Evolutionary conservation across 2,797 vertebrate genomes (phyloP).

Genomic region (Furcifer pardalis): DNA sequence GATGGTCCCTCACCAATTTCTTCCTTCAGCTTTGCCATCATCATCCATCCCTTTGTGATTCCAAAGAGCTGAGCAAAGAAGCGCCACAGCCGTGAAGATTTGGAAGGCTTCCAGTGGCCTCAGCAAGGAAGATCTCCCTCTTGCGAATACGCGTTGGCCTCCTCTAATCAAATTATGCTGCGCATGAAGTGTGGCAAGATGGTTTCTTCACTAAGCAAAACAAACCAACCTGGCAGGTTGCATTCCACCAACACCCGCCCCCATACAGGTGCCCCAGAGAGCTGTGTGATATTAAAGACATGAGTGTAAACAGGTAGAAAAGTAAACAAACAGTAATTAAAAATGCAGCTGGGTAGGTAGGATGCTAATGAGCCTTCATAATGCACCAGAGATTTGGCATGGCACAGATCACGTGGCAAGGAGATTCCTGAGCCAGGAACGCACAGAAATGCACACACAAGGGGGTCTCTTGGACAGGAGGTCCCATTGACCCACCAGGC

Average conservation of each 20-base stretch:
- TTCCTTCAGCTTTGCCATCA: not conserved
- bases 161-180: conserved; percentile 22
- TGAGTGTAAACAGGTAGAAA: conserved; percentile 32
- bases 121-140: not conserved
- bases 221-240: not conserved
- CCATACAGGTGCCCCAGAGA: conserved; percentile 17
- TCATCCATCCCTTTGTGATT: not conserved
- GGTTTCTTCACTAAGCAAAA: conserved; percentile 24
- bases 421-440: fast-evolving
- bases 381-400: fast-evolving
- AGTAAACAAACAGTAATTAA: conserved; percentile 8
- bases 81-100: not conserved
- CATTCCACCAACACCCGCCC: not conserved
- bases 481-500: not conserved
- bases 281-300: conserved; percentile 20
- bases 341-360: not conserved
- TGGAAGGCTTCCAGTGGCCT: not conserved
- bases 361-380: not conserved
- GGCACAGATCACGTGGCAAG: fast-evolving
- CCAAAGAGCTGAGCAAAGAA: not conserved
- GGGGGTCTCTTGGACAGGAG: too few relatives aligned
- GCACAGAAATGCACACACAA: fast-evolving
- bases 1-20: not conserved
- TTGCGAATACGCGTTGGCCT: not conserved
- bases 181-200: not conserved